Conservation (phyloP, 2,888 invertebrate genomes). For the Diachrysia chrysitis region DNA sequence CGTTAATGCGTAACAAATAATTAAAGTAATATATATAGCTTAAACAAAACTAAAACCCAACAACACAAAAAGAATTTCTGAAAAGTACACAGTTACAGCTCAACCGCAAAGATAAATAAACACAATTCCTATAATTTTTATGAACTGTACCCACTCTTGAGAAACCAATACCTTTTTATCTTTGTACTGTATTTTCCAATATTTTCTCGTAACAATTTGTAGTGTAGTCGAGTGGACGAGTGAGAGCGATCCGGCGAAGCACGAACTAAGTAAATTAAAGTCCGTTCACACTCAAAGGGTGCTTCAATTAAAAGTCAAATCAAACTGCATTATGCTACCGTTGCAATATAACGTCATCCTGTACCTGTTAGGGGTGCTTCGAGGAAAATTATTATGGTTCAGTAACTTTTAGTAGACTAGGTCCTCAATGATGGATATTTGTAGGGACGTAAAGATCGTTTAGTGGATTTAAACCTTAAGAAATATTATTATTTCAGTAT, state of each 20-base stretch:
- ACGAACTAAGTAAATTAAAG: slow-evolving; percentile 64
- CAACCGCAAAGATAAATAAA: slow-evolving; percentile 12
- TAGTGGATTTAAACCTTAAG: too few relatives aligned
- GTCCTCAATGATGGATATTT: neutral
- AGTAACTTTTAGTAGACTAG: slow-evolving; percentile 21
- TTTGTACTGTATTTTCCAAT: slow-evolving; percentile 57
- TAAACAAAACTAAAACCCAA: neutral
- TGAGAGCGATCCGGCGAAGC: slow-evolving; percentile 42
- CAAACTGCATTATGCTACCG: slow-evolving; percentile 58
- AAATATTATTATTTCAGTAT: too few relatives aligned
- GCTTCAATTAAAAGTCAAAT: slow-evolving; percentile 71
- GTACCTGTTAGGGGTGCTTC: slow-evolving; percentile 36
- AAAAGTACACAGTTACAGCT: neutral
- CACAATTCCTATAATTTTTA: slow-evolving; percentile 22
- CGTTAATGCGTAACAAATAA: too few relatives aligned
- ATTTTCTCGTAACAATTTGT: slow-evolving; percentile 60
- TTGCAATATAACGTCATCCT: slow-evolving; percentile 47
- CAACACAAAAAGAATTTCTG: neutral
- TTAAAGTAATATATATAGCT: too few relatives aligned
- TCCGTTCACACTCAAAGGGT: slow-evolving; percentile 53
- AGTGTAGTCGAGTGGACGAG: slow-evolving; percentile 47
- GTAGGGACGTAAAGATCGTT: too few relatives aligned
- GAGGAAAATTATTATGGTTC: slow-evolving; percentile 30
- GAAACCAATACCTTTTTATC: slow-evolving; percentile 53
- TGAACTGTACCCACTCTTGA: slow-evolving; percentile 39